Evolutionary conservation across 2,113 vertebrate genomes (phyloP).

Genomic region (Miniopterus natalensis): DNA sequence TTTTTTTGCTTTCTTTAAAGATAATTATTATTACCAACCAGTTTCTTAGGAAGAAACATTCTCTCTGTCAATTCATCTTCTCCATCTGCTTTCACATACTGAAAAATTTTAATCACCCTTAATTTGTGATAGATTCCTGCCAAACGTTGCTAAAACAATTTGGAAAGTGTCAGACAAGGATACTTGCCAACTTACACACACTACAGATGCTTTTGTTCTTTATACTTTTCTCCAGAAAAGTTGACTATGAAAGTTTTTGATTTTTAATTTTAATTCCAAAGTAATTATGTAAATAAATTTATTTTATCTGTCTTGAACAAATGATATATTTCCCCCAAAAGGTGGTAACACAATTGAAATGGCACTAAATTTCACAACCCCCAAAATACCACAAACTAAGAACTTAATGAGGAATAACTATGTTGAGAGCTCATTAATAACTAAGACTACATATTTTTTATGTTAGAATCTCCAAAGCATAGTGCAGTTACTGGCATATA

Average conservation of each 20-base stretch:
- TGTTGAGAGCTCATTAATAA: not conserved
- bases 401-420: slow-evolving; percentile 46
- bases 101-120: slow-evolving; percentile 90
- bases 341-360: not conserved
- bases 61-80: slow-evolving; percentile 87
- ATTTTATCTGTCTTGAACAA: slow-evolving; percentile 50
- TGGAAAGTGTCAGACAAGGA: slow-evolving; percentile 88
- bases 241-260: slow-evolving; percentile 84
- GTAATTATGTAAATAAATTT: slow-evolving; percentile 43
- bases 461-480: not conserved
- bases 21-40: slow-evolving; percentile 86
- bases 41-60: slow-evolving; percentile 87
- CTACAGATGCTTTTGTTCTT: slow-evolving; percentile 88
- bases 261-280: slow-evolving; percentile 69
- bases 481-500: not conserved
- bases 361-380: not conserved
- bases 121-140: slow-evolving; percentile 90
- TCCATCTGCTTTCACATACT: slow-evolving; percentile 91
- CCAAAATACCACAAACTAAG: not conserved
- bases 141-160: slow-evolving; percentile 91
- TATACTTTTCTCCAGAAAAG: slow-evolving; percentile 82
- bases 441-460: not conserved
- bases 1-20: slow-evolving; percentile 54
- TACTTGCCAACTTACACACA: slow-evolving; percentile 86
- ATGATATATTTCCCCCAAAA: not conserved